Base-by-base conservation (phyloP, 2,113 vertebrate genomes). In the Speoplatyrhinus poulsoni region DNA sequence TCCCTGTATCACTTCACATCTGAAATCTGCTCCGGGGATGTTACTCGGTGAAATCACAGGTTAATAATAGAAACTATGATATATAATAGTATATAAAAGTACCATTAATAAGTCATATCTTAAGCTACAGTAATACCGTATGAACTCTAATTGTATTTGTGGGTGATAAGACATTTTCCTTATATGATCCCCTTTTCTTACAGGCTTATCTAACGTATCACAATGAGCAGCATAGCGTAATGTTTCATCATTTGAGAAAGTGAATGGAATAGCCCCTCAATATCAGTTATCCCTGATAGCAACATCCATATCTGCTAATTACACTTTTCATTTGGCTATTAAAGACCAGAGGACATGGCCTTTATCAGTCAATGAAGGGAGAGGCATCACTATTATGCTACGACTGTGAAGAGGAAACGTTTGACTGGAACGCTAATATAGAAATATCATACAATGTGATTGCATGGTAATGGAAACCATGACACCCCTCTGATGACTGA, bases 281-380 rank as follows among this genome's bases (percentile, higher is more conserved):
- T 90, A 89, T 90, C 85, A 86, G 84, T 83, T 89, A 86, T 91
- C 86, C 76, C 77, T 86, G 84, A 89, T 87, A 88, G 79, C 76
- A 73, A 82, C 80, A 85, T 85, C 73, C 80, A 81, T 88, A 88
- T 89, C 88, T 76, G 80, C 88, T 91, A 89, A 91, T 90, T 88
- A 87, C 84, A 19, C 55, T 86, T 87, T 86, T 82, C 82, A 85
- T 33, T 57, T 63, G 67, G 72, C 71, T 72, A 74, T 82, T 76
- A 79, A 74, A 75, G 85, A 77, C 64, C 63, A 83, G 82, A 81
- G 72, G 80, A 85, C 79, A 84, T 71, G 66, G 76, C 72, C 65
- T 70, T 84, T 89, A 87, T 88, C 82, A 56, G 70, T 78, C 67
- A 67, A 78, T 77, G 67, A 76, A 73, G 68, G 76, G 32, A 80